Evolutionary conservation across 1,140 invertebrate genomes (phyloP), one percentile per base, ranked within the genome.

Genomic region (Vanessa tameamea): DNA sequence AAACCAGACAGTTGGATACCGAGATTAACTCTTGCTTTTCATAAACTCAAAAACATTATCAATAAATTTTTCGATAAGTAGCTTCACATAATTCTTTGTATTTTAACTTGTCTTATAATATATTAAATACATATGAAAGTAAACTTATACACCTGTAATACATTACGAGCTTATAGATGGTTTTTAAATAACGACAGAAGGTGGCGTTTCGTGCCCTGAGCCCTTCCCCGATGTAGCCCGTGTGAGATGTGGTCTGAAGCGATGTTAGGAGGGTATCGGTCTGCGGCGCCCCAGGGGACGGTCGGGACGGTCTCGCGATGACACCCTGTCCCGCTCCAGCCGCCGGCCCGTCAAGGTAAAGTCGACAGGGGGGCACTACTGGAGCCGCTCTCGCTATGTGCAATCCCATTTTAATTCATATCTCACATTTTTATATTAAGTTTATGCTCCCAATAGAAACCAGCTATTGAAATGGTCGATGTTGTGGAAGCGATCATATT

Each of bases 171-270:
- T 91, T 87, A 91, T 90, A 89, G 88, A 86, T 82, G 86, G 83
- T 86, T 90, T 91, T 91, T 91, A 88, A 92, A 90, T 89, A 90
- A 90, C 87, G 88, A 92, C 90, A 92, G 91, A 91, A 90, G 91
- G 89, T 90, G 88, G 89, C 87, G 87, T 87, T 84, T 86, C 87
- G 88, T 90, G 87, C 84, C 87, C 87, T 81, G 89, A 86, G 87
- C 85, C 87, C 86, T 87, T 81, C 73, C 73, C 72, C 88, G 88
- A 90, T 92, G 88, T 90, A 88, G 87, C 86, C 86, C 87, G 85
- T 91, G 89, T 91, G 87, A 82, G 84, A 87, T 90, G 90, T 88
- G 88, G 84, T 90, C 89, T 88, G 83, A 84, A 83, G 82, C 85
- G 89, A 90, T 90, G 85, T 90, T 90, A 92, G 87, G 89, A 89